Evolutionary conservation across 2,113 vertebrate species (phyloP), one percentile per base, ranked within the genome.

Genomic region (Notothenia coriiceps): DNA sequence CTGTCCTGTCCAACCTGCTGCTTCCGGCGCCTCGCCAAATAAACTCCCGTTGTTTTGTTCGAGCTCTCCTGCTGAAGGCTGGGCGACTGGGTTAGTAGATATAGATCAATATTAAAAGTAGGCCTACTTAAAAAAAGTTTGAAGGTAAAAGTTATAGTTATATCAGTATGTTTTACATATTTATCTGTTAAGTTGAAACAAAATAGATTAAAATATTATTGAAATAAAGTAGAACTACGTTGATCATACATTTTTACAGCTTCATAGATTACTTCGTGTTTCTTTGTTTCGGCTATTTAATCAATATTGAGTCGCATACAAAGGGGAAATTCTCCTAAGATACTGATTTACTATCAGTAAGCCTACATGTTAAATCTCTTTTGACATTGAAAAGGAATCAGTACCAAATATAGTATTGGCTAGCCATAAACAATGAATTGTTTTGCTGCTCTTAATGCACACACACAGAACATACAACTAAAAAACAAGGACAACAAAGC

Each of bases 1-100:
- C n/a, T 65, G 78, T 69, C 82, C 80, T 81, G 22, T 67, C 82
- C 92, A 93, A 94, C 93, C 94, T 94, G 94, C 92, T 73, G 88
- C 90, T 95, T 95, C 94, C 93, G 93, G 92, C 85, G 83, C 67
- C 84, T 82, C 74, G 76, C 40, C 69, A 67, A 51, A 70, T 8
- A 56, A 40, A 62, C 15, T 10, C 76, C 49, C 44, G 40, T 2
- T 15, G 5, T 65, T 57, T n/a, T 25, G 49, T 55, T 2, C 20
- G 7, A 70, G 5, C 59, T 62, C 67, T 49, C 74, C 59, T 50
- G 59, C 52, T 63, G 55, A 20, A 10, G 51, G 29, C 18, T 25
- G 2, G 6, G 64, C 10, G 4, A 20, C 18, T 64, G 20, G 6
- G 10, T 20, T n/a, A 56, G 10, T 43, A 29, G 29, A 29, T 29